phyloP scores from a whole-genome alignment of 2,113 vertebrate genomes.

The Hemiscyllium ocellatum region DNA sequence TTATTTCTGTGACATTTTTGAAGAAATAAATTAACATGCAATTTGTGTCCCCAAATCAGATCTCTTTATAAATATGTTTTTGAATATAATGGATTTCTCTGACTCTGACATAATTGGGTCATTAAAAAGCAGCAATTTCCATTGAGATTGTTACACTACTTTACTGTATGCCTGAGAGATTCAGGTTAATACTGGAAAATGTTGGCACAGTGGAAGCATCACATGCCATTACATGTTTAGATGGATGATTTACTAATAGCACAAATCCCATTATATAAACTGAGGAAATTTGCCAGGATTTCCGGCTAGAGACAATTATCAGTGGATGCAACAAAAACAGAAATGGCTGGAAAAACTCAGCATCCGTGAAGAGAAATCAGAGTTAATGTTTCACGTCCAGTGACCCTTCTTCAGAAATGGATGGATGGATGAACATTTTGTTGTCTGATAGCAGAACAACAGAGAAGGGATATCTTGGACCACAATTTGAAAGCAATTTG shows the following conservation, averaged over 20 bases:
- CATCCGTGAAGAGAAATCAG: too few relatives aligned
- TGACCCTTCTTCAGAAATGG: too few relatives aligned
- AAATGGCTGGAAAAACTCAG: too few relatives aligned
- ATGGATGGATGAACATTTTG: background rate
- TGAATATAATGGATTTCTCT: background rate
- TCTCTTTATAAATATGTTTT: background rate
- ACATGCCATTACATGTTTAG: background rate
- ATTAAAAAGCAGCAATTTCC: background rate
- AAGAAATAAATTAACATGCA: background rate
- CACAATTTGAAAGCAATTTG: background rate
- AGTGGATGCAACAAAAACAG: background rate
- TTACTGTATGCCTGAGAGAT: background rate
- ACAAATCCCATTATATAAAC: background rate
- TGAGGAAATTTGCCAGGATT: background rate
- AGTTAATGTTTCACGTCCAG: too few relatives aligned
- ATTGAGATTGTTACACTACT: background rate
- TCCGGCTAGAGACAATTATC: background rate
- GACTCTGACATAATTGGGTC: background rate
- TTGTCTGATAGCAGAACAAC: background rate
- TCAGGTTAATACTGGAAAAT: background rate
- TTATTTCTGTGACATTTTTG: background rate
- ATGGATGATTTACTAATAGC: slow-evolving; percentile 11
- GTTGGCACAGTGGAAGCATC: slow-evolving; percentile 5
- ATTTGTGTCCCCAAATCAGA: background rate
- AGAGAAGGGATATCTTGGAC: background rate